Base-by-base conservation (phyloP, 1,140 invertebrate genomes). In the Trachymyrmex cornetzi region DNA sequence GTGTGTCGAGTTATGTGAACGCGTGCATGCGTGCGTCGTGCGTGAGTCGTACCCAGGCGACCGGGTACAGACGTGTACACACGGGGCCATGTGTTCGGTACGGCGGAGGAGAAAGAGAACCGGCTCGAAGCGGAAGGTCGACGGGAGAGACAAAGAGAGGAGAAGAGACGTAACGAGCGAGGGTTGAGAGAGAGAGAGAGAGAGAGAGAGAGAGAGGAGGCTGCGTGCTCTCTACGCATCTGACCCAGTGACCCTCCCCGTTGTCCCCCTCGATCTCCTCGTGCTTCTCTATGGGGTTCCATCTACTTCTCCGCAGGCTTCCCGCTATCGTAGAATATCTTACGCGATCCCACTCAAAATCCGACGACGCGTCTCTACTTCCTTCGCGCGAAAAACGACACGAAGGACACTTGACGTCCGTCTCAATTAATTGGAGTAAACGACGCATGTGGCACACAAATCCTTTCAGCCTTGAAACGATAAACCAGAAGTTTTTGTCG, bases 201-300 rank as follows among this genome's bases (percentile, higher is more conserved):
- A 55, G 77, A 38, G 44, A 48, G 44, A 7, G 53, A 7, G 53
- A n/a, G 53, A 34, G 61, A 38, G 27, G 85, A 91, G 90, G 89
- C 90, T 93, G 85, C 88, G 84, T 90, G 90, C 90, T 84, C 67
- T 61, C 57, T 91, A 90, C 91, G 92, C 91, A 92, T 94, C 89
- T 95, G 94, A 95, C 95, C 94, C 92, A 95, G 94, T 95, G 93
- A 95, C 93, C 94, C 92, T 93, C 90, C 90, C 91, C 86, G 85
- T 91, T 86, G 88, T 88, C 80, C 91, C 88, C 86, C 84, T 85
- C 80, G 87, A 64, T 77, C 87, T 86, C 53, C 30, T 34, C 80
- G 55, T 81, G 34, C 59, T 80, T 67, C 44, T 80, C 79, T 27
- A 77, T 34, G 61, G 55, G 74, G 74, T 79, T 87, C 75, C 81